Evolutionary conservation across 37 sponge, comb jelly and placozoan species (phyloP), one percentile per base, ranked within the genome.

Genomic region (Mnemiopsis leidyi): DNA sequence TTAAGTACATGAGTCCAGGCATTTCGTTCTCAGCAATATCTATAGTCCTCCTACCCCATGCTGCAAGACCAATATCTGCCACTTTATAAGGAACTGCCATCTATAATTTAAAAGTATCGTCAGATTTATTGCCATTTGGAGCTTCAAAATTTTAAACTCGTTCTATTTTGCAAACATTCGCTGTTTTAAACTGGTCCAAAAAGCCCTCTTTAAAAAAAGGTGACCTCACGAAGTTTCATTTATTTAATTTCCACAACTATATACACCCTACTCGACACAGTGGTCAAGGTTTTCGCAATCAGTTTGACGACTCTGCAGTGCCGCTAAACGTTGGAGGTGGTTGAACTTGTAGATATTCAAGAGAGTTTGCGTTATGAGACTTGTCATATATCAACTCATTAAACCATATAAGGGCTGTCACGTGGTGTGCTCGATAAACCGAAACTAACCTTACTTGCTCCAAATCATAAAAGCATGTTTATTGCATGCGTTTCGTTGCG

Each of bases 11-110:
- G 28, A 85, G 90, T 24, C 90, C 90, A n/a, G 90, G 90, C 90
- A 85, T 85, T n/a, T 85, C 90, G 29, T 85, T 85, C 25, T 85
- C 61, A 20, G 90, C 90, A 18, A 85, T 85, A 0, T 85, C 90
- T 7, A 85, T 85, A 39, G 40, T 85, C 48, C 24, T 18, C 36
- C 90, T 85, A 0, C 90, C 90, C 40, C 40, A 40, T 18, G 13
- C 61, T 23, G 90, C 90, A 0, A 85, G 23, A 16, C 26, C 5
- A n/a, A 40, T 35, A 85, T 85, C 90, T 25, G 90, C 39, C 5
- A 85, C 48, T 34, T 77, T 77, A 36, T 77, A 32, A 1, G 30
- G 32, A 1, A 31, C 79, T 34, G 73, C 73, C 73, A 69, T 28
- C 73, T 69, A 25, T 69, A 69, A 69, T 69, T 20, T 23, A 20